Percentiles rank a stretch among this genome's conserved stretches.
phyloP scores from a whole-genome alignment of 2,888 invertebrate species.

The Pinctada fucata region DNA sequence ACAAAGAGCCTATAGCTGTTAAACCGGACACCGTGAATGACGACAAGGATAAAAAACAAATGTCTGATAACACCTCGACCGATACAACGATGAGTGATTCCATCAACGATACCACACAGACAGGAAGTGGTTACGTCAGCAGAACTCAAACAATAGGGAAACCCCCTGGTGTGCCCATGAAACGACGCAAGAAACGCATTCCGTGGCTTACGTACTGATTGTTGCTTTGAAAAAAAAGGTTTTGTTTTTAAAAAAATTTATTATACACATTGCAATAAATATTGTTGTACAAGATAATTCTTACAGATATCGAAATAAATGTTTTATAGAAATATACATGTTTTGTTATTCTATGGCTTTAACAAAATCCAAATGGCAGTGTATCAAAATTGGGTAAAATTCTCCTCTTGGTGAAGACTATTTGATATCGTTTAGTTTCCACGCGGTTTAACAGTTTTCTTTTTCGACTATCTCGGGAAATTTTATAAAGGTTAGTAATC shows the following conservation, averaged over 20 bases:
- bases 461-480: constrained; percentile 21
- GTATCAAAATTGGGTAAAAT: constrained; percentile 23
- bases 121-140: constrained; percentile 20
- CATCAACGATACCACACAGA: constrained; percentile 9
- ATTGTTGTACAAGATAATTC: neutral
- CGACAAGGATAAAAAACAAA: neutral
- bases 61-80: neutral
- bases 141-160: neutral
- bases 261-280: constrained; percentile 2
- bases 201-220: constrained; percentile 16
- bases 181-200: constrained; percentile 16
- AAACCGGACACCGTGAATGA: constrained; percentile 13
- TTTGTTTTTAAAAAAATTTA: neutral
- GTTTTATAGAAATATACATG: too few relatives aligned
- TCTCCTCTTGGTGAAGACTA: constrained; percentile 32
- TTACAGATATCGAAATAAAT: too few relatives aligned
- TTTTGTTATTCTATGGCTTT: neutral
- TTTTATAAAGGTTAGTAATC: constrained; percentile 26
- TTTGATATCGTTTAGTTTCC: constrained; percentile 27
- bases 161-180: constrained; percentile 19
- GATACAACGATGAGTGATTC: constrained; percentile 10
- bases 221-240: neutral
- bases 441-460: constrained; percentile 26
- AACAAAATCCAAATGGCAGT: constrained; percentile 28
- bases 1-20: neutral